These are phyloP conservation scores for Ephydatia muelleri DNA, from an alignment of 37 sponge, comb jelly and placozoan species.

Conservation along the genomic window DNA sequence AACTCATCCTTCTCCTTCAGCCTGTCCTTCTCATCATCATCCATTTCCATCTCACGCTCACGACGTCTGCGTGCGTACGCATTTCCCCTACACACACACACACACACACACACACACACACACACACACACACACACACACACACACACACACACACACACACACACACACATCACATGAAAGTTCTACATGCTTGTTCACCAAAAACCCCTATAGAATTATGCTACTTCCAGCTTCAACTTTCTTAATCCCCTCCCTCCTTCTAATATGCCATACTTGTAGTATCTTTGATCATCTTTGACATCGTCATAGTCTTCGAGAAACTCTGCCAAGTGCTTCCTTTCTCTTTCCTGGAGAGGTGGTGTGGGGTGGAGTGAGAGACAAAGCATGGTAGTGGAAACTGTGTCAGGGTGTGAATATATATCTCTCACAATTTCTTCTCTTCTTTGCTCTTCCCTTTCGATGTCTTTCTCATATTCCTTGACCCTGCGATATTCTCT, in stretches of 20 bases:
- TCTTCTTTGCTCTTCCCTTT: conserved; percentile 69
- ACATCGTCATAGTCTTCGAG: conserved; percentile 95
- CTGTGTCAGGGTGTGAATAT: neutral
- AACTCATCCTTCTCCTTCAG: conserved; percentile 87
- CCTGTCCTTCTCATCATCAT: conserved; percentile 88
- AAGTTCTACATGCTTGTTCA: neutral
- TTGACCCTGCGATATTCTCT: conserved; percentile 79
- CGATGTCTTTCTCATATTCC: conserved; percentile 71
- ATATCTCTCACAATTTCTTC: conserved; percentile 62
- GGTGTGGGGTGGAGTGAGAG: too few relatives aligned
- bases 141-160: too few relatives aligned
- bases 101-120: neutral
- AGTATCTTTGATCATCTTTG: conserved; percentile 90
- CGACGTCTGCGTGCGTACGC: conserved; percentile 66
- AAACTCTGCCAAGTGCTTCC: conserved; percentile 69
- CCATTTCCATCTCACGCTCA: conserved; percentile 89
- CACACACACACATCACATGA: neutral
- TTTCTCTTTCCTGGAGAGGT: conserved; percentile 65
- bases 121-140: neutral
- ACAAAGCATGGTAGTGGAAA: neutral
- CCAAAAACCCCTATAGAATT: neutral
- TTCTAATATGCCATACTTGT: conserved; percentile 52
- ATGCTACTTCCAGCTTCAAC: neutral
- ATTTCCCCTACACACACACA: conserved; percentile 47
- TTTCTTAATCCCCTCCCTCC: too few relatives aligned